phyloP scores from a whole-genome alignment of 2,797 vertebrate genomes.

The Mallotus villosus region DNA sequence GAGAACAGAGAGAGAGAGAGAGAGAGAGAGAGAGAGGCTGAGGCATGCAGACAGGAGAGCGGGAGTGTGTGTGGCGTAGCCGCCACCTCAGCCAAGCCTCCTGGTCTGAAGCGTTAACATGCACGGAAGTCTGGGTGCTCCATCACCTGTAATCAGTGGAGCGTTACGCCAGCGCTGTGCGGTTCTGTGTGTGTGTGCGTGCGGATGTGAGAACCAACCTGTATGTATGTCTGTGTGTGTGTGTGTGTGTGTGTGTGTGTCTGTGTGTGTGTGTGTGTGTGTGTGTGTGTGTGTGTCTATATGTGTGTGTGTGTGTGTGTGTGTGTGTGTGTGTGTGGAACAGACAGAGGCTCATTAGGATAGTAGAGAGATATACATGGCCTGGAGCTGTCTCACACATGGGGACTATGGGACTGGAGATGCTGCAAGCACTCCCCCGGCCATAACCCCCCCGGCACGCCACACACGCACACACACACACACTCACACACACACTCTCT shows the following conservation, averaged over 20 bases:
- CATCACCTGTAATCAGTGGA: slow-evolving; percentile 28
- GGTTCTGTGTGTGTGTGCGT: neutral
- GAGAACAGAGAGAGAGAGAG: slow-evolving; percentile 19
- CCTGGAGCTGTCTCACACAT: slow-evolving; percentile 43
- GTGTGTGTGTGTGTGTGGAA: slow-evolving; percentile 6
- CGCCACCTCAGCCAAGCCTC: too few species aligned
- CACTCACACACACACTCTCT: neutral
- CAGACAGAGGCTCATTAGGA: slow-evolving; percentile 51
- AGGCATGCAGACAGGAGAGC: neutral
- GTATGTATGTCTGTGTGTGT: neutral
- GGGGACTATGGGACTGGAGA: slow-evolving; percentile 64
- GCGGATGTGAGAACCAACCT: too few species aligned
- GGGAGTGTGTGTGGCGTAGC: too few species aligned
- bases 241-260: slow-evolving; percentile 9
- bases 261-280: slow-evolving; percentile 27
- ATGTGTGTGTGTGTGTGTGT: slow-evolving; percentile 26
- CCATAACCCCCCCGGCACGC: slow-evolving; percentile 52
- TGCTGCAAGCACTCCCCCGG: slow-evolving; percentile 70
- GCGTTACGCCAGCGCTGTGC: neutral
- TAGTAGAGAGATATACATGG: slow-evolving; percentile 40
- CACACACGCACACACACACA: slow-evolving; percentile 1
- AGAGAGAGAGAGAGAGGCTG: slow-evolving; percentile 12
- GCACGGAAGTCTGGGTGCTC: slow-evolving; percentile 19
- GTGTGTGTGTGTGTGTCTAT: too few species aligned
- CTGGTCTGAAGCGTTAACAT: slow-evolving; percentile 14